phyloP scores from a whole-genome alignment of 2,797 vertebrate genomes.

The Sarcophilus harrisii region DNA sequence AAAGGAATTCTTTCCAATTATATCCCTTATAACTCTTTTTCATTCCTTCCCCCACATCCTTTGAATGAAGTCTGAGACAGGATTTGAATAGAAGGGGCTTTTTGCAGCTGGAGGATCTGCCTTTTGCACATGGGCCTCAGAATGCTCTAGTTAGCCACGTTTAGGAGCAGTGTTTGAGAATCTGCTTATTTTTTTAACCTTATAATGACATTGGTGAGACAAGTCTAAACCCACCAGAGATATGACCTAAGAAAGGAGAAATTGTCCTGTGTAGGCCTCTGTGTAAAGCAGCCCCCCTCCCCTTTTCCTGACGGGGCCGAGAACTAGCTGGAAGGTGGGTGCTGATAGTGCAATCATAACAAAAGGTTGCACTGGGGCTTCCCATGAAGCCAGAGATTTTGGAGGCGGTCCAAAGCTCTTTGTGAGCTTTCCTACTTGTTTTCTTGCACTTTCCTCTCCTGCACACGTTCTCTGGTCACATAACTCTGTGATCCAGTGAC shows the following conservation, averaged over 20 bases:
- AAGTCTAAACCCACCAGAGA: constrained; percentile 44
- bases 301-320: background rate
- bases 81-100: constrained; percentile 26
- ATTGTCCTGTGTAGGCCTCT: background rate
- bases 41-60: background rate
- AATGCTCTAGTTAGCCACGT: background rate
- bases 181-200: constrained; percentile 42
- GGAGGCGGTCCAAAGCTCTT: background rate
- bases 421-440: background rate
- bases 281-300: background rate
- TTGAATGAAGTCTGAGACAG: constrained; percentile 38
- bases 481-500: no score
- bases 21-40: background rate
- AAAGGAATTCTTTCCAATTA: background rate
- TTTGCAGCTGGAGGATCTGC: background rate
- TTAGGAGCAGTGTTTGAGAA: constrained; percentile 30
- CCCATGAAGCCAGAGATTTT: background rate
- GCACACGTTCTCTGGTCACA: background rate
- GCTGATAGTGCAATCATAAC: background rate
- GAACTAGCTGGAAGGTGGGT: background rate
- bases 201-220: constrained; percentile 45
- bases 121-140: background rate
- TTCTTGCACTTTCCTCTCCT: background rate
- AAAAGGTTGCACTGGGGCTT: background rate
- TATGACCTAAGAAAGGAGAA: background rate